Evolutionary conservation across 2,797 vertebrate genomes (phyloP).

Genomic region (Gallinago stenura): DNA sequence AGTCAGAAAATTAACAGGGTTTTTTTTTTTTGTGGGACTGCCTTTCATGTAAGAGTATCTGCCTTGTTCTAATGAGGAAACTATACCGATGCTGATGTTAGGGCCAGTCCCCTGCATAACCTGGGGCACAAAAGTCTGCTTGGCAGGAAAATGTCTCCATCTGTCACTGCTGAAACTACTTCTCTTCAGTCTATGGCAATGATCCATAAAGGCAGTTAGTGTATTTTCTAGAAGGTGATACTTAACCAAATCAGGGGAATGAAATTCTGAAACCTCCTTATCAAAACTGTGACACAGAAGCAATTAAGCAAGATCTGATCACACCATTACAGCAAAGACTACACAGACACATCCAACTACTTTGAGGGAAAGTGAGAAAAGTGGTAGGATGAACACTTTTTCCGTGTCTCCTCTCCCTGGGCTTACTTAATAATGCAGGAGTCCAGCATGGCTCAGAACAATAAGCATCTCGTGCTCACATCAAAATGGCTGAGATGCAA

Average conservation of each 20-base stretch:
- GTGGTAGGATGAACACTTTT: neutral
- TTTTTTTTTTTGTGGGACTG: neutral
- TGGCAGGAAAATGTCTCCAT: conserved; percentile 5
- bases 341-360: neutral
- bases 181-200: neutral
- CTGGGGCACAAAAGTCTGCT: neutral
- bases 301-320: neutral
- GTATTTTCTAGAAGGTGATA: neutral
- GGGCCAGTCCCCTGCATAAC: neutral
- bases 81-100: neutral
- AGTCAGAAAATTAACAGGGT: neutral
- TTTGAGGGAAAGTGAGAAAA: neutral
- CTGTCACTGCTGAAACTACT: conserved; percentile 8
- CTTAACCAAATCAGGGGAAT: neutral
- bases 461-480: neutral
- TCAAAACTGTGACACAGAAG: neutral
- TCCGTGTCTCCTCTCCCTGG: neutral
- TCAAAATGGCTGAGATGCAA: neutral
- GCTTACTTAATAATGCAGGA: neutral
- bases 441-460: neutral
- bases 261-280: neutral
- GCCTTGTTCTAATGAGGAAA: neutral
- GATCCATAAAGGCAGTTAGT: neutral
- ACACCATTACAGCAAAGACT: neutral
- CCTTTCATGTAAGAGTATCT: neutral